Evolutionary conservation across 1,140 invertebrate genomes (phyloP).

Genomic region (Aphelinus atriplicis): DNA sequence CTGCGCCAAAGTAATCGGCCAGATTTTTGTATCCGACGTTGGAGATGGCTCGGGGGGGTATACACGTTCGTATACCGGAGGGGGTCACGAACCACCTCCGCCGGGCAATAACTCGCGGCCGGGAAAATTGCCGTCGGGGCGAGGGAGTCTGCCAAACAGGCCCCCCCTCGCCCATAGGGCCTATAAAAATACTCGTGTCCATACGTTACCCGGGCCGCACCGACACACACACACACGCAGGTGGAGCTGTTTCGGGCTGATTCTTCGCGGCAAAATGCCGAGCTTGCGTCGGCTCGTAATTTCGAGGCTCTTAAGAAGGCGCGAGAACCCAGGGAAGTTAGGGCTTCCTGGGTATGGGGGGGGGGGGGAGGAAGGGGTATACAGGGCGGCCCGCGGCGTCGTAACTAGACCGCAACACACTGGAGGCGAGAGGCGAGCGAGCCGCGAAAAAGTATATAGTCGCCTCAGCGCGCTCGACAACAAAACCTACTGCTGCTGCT

Average conservation of each 20-base stretch:
- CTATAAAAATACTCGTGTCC: constrained; percentile 15
- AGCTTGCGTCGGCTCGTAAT: constrained; percentile 19
- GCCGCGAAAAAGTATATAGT: constrained; percentile 36
- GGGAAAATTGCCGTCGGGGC: neutral
- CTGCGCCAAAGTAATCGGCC: constrained; percentile 1
- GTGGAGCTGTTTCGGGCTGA: neutral
- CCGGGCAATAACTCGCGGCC: constrained; percentile 17
- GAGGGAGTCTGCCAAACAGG: neutral
- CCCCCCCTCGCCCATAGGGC: neutral
- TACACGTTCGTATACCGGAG: too few species aligned
- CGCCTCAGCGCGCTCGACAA: constrained; percentile 45
- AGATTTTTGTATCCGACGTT: constrained; percentile 10
- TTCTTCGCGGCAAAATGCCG: neutral
- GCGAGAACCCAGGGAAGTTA: too few species aligned
- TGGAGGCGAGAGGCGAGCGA: neutral
- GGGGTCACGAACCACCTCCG: too few species aligned
- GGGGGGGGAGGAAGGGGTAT: too few species aligned
- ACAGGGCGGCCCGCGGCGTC: too few species aligned
- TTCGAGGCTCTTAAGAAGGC: constrained; percentile 1
- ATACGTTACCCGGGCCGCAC: neutral
- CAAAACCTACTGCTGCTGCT: constrained; percentile 47
- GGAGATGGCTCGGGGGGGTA: neutral
- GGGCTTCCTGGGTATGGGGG: too few species aligned
- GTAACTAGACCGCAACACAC: too few species aligned
- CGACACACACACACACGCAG: neutral